Conservation (phyloP, 35 echinoderm and acorn worm species). For the Anneissia japonica region DNA sequence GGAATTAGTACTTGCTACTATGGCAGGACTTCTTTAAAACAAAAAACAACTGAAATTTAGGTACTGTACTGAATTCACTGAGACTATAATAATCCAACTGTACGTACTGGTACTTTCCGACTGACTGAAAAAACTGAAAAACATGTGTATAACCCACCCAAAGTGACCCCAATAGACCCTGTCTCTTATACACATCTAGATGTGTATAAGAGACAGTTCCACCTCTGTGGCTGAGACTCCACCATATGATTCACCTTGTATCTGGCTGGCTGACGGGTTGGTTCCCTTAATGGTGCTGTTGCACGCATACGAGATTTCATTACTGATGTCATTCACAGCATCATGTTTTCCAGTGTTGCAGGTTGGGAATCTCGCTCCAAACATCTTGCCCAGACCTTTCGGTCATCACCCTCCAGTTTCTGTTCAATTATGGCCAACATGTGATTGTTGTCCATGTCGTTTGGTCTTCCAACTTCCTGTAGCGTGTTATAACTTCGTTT, state of each 20-base stretch:
- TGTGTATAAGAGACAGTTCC: conserved; percentile 60
- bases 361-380: conserved; percentile 11
- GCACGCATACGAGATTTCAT: conserved; percentile 39
- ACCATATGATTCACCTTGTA: not conserved
- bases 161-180: too few relatives aligned
- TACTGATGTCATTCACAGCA: conserved; percentile 46
- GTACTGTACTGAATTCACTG: too few relatives aligned
- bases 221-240: not conserved
- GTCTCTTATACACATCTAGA: too few relatives aligned
- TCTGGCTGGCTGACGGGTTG: not conserved
- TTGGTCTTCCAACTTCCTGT: conserved; percentile 35
- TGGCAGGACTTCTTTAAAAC: too few relatives aligned
- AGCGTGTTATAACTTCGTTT: conserved; percentile 41
- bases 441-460: conserved; percentile 51
- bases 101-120: too few relatives aligned
- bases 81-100: too few relatives aligned
- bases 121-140: too few relatives aligned
- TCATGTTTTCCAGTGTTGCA: not conserved
- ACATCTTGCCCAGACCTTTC: conserved; percentile 39
- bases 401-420: conserved; percentile 40
- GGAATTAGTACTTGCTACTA: too few relatives aligned
- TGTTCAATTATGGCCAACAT: conserved; percentile 55
- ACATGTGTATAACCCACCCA: too few relatives aligned
- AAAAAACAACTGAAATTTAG: too few relatives aligned
- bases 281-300: conserved; percentile 10